Conservation (phyloP, 2,113 vertebrate species). For the Lamprologus tigripictilis region DNA sequence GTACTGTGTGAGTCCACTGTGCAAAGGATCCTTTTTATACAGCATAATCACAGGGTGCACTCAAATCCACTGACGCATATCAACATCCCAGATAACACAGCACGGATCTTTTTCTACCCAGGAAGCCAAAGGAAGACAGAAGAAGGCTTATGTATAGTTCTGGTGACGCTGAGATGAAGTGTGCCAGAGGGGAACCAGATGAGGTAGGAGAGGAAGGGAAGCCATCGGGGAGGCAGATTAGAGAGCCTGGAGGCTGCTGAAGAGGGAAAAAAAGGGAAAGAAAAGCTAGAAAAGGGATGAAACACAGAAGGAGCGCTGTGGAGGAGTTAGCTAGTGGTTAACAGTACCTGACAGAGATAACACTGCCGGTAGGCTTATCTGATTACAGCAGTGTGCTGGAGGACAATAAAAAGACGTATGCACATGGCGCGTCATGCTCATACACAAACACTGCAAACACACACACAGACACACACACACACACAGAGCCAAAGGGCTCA, state of each 20-base stretch:
- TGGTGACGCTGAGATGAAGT: not conserved
- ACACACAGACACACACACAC: not conserved
- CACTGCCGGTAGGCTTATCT: slow-evolving; percentile 21
- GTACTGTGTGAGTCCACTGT: not conserved
- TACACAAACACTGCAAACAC: not conserved
- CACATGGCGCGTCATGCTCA: not conserved
- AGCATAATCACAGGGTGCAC: not conserved
- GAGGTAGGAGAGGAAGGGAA: slow-evolving; percentile 12
- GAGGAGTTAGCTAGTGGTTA: slow-evolving; percentile 19
- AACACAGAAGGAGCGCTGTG: not conserved
- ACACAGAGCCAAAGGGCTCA: not conserved
- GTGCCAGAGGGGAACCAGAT: slow-evolving; percentile 25
- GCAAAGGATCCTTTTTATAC: not conserved
- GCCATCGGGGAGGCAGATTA: slow-evolving; percentile 29
- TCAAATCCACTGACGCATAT: not conserved
- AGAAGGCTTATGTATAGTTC: not conserved
- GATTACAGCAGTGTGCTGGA: slow-evolving; percentile 39
- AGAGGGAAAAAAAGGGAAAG: slow-evolving; percentile 13
- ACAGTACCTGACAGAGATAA: slow-evolving; percentile 30
- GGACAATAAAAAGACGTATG: slow-evolving; percentile 8
- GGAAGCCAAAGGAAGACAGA: not conserved
- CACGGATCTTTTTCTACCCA: not conserved
- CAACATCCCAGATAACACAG: not conserved
- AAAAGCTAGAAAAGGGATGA: slow-evolving; percentile 18
- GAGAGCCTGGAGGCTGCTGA: slow-evolving; percentile 21